Conservation (phyloP, 2,113 vertebrate genomes). For the Scomber japonicus region DNA sequence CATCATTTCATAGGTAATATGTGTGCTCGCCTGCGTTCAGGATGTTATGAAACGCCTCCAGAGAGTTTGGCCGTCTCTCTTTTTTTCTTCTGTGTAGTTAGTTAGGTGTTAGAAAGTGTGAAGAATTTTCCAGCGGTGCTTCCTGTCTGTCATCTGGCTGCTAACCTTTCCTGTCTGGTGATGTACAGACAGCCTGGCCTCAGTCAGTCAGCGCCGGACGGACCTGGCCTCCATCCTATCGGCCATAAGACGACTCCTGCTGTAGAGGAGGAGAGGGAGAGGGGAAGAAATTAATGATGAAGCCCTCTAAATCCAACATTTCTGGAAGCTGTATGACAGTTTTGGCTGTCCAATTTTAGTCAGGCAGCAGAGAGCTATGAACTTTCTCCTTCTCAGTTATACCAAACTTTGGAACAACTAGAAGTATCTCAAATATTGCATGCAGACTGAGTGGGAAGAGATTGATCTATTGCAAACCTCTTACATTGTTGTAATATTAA, state of each 20-base stretch:
- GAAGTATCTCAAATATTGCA: not conserved
- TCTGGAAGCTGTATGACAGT: too few relatives aligned
- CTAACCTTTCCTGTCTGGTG: not conserved
- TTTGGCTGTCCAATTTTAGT: too few relatives aligned
- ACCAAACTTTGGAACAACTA: not conserved
- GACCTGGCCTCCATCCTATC: not conserved
- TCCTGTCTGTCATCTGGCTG: constrained; percentile 7
- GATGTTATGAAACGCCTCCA: too few relatives aligned
- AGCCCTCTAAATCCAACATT: not conserved
- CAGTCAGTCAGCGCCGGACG: not conserved
- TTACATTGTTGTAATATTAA: too few relatives aligned
- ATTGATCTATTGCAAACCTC: too few relatives aligned
- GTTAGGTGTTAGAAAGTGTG: not conserved
- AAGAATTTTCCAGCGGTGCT: constrained; percentile 24
- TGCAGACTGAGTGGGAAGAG: not conserved
- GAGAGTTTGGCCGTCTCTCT: too few relatives aligned
- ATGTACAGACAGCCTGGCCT: not conserved
- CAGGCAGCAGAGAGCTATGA: not conserved
- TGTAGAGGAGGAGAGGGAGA: too few relatives aligned
- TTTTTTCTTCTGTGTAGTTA: too few relatives aligned
- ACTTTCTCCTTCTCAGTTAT: not conserved
- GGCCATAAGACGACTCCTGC: not conserved
- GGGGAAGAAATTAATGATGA: not conserved
- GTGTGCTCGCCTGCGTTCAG: too few relatives aligned
- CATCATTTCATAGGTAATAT: too few relatives aligned